Base-by-base conservation (phyloP, 2,888 invertebrate species). In the Papilio demoleus region DNA sequence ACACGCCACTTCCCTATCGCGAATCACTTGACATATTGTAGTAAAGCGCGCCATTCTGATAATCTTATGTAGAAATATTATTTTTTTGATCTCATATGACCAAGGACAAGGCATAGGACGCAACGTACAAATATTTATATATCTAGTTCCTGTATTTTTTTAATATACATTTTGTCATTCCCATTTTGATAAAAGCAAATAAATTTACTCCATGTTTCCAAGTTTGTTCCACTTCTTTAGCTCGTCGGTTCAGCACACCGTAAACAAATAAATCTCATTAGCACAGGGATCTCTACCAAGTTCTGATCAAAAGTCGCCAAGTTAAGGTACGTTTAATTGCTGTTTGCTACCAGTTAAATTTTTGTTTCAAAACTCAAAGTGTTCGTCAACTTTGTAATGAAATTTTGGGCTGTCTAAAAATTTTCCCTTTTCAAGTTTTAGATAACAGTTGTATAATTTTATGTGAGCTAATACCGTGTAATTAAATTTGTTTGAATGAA, bases 251-350 rank as follows among this genome's bases (percentile, higher is more conserved):
- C 34, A 67, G 56, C 56, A 31, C 22, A 56, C 62, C 53, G 67
- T 42, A 67, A 67, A 67, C 67, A 67, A 63, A 67, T 67, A 67
- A 67, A 67, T 67, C 67, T 62, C 56, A 58, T 68, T 68, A 63
- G 36, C 11, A 58, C 62, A 68, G 42, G 47, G 47, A 47, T 53
- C 53, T 61, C 38, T 42, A 67, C 50, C 40, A 68, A 68, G 56
- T 40, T 61, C 24, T 34, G 42, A 61, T 67, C 31, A 56, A 22
- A 53, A 63, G 62, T 68, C 63, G 14, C 14, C 17, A 68, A 68
- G 67, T 63, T 56, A 62, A 22, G 50, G 56, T 31, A 62, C 40
- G n/a, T 53, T 61, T 67, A 61, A 67, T 67, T 67, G 67, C 61
- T 62, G 40, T 67, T 67, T 62, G 67, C 19, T 60, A 61, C 53